phyloP scores from a whole-genome alignment of 2,888 invertebrate genomes.

The Caenorhabditis sinica region DNA sequence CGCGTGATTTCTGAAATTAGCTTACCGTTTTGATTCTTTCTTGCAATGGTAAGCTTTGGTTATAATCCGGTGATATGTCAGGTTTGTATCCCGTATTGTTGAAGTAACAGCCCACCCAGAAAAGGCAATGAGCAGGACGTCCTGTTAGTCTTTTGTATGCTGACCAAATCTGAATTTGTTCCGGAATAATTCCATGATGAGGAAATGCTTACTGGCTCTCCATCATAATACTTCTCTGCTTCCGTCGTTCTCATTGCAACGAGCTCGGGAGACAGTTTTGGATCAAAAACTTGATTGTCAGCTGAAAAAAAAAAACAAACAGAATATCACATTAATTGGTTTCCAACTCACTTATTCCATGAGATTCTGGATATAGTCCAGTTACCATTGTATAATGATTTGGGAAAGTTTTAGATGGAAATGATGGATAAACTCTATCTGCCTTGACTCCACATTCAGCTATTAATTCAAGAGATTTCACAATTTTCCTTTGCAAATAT shows the following conservation, averaged over 20 bases:
- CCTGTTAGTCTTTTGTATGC: conserved; percentile 73
- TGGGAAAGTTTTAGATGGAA: conserved; percentile 83
- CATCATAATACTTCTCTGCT: conserved; percentile 69
- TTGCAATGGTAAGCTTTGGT: conserved; percentile 71
- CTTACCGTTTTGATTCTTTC: conserved; percentile 74
- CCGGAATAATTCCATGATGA: neutral
- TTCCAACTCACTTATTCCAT: conserved; percentile 73
- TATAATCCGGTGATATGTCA: conserved; percentile 75
- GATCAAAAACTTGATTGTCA: conserved; percentile 79
- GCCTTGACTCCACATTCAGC: conserved; percentile 78
- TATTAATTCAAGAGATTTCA: conserved; percentile 75
- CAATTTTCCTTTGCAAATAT: conserved; percentile 77
- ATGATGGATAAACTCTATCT: conserved; percentile 80
- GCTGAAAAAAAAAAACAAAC: conserved; percentile 20
- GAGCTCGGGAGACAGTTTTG: conserved; percentile 70
- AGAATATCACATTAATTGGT: neutral
- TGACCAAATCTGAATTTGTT: conserved; percentile 77
- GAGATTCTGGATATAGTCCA: conserved; percentile 80
- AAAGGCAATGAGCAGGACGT: conserved; percentile 75
- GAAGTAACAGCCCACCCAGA: conserved; percentile 79
- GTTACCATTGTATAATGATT: conserved; percentile 83
- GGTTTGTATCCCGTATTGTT: conserved; percentile 73
- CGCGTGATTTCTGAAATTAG: neutral
- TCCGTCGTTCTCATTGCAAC: conserved; percentile 74
- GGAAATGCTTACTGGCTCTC: conserved; percentile 76